phyloP scores from a whole-genome alignment of 1,140 invertebrate species.

The Eriocheir sinensis region DNA sequence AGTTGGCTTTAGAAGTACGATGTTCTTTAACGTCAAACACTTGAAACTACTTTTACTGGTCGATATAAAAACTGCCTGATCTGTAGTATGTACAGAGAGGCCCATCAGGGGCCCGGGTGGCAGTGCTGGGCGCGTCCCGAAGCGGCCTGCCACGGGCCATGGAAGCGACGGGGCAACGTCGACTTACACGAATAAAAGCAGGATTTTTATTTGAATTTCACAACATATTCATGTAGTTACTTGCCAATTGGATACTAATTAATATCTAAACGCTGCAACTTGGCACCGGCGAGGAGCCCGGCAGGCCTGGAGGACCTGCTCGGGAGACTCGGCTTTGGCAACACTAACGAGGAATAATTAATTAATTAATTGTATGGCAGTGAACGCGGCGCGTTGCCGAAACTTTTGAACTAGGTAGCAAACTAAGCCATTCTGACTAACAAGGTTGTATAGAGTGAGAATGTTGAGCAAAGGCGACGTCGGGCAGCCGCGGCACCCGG shows the following conservation, averaged over 20 bases:
- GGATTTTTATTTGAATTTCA: not conserved
- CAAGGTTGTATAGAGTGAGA: slow-evolving; percentile 54
- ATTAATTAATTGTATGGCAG: slow-evolving; percentile 67
- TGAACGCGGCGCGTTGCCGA: slow-evolving; percentile 52
- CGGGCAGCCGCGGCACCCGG: slow-evolving; percentile 40
- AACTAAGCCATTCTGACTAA: slow-evolving; percentile 62
- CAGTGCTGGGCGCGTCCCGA: not conserved
- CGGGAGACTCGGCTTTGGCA: not conserved
- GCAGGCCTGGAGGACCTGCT: not conserved
- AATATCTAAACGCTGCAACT: not conserved
- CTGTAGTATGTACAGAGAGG: slow-evolving; percentile 65
- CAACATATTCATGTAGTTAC: not conserved
- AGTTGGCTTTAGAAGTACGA: not conserved
- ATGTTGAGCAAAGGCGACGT: slow-evolving; percentile 70
- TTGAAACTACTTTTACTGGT: slow-evolving; percentile 27
- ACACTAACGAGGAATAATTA: not conserved
- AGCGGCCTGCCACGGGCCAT: not conserved
- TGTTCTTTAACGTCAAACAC: slow-evolving; percentile 28
- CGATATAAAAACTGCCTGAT: slow-evolving; percentile 54
- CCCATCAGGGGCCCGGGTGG: slow-evolving; percentile 35
- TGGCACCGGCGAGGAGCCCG: not conserved
- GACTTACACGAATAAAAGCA: not conserved
- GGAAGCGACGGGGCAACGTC: not conserved
- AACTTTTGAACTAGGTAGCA: slow-evolving; percentile 46
- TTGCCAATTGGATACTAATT: not conserved